phyloP scores from a whole-genome alignment of 2,113 vertebrate species.

The Phylloscopus trochilus region DNA sequence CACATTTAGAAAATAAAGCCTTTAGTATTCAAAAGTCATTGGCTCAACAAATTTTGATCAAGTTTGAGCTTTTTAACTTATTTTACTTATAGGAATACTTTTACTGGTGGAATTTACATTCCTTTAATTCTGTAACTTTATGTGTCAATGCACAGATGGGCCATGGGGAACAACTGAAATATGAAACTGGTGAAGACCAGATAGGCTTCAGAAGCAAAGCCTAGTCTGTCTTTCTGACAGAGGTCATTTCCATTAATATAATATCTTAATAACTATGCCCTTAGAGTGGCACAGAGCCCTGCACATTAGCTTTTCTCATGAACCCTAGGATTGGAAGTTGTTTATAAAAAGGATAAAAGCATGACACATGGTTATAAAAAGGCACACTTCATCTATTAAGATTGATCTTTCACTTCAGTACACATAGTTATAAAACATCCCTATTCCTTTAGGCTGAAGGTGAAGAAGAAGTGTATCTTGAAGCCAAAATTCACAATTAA shows the following conservation, averaged over 20 bases:
- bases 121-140: background rate
- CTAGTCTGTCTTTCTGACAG: conserved; percentile 36
- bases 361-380: conserved; percentile 7
- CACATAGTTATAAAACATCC: background rate
- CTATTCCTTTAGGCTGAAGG: background rate
- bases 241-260: conserved; percentile 54
- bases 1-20: background rate
- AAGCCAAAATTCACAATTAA: background rate
- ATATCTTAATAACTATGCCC: conserved; percentile 17
- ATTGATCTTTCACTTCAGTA: conserved; percentile 11
- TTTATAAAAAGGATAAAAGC: conserved; percentile 19
- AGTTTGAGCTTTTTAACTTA: background rate
- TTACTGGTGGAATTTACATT: background rate
- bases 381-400: background rate
- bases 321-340: conserved; percentile 4
- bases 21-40: background rate
- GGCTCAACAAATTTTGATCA: background rate
- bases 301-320: conserved; percentile 13
- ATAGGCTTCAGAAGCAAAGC: conserved; percentile 22
- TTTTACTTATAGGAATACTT: background rate
- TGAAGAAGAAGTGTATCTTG: background rate
- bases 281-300: background rate
- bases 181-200: background rate
- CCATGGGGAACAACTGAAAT: conserved; percentile 3
- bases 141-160: background rate